Evolutionary conservation across 2,888 invertebrate genomes (phyloP), one percentile per base, ranked within the genome.

Genomic region (Amphipyra tragopoginis): DNA sequence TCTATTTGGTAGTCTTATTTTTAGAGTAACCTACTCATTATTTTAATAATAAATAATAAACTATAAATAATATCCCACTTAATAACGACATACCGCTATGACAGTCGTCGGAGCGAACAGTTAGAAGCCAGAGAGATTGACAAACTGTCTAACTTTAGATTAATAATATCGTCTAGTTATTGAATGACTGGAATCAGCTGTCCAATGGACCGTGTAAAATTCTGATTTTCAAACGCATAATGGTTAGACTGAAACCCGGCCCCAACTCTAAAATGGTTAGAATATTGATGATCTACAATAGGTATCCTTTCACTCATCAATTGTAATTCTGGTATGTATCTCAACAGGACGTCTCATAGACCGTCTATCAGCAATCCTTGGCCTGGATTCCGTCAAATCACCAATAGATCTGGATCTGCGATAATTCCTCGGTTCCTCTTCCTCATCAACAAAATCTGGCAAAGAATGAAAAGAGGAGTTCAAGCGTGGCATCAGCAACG

Each of bases 401-500:
- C 94, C 94, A 56, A 94, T 93, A 5, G 95, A 95, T 60, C 94
- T 90, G 0, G 95, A 94, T 57, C 95, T 86, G 1, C 95, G 86
- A 64, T 90, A 83, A 9, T 82, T 77, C 10, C 85, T 66, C 0
- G 84, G 65, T 71, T 86, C 72, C n/a, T 92, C 91, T 1, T 90
- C n/a, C n/a, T n/a, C 89, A 14, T 93, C 93, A 0, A 95, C 83
- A 21, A 95, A 92, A 67, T 94, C 95, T 45, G 95, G 94, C 13
- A 95, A 74, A 0, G 96, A 96, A 74, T 96, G 96, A 74, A 95
- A 96, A 0, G 96, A 96, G 1, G 96, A 88, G 70, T 96, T 96
- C 51, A 97, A 82, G 61, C 96, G 95, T 8, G 97, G 97, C 96
- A 97, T 96, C 38, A 96, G 90, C 29, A 97, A 89, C 0, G 97